These are phyloP conservation scores for Mustelus asterias DNA, from an alignment of 2,113 vertebrate genomes.

Conservation along the genomic window DNA sequence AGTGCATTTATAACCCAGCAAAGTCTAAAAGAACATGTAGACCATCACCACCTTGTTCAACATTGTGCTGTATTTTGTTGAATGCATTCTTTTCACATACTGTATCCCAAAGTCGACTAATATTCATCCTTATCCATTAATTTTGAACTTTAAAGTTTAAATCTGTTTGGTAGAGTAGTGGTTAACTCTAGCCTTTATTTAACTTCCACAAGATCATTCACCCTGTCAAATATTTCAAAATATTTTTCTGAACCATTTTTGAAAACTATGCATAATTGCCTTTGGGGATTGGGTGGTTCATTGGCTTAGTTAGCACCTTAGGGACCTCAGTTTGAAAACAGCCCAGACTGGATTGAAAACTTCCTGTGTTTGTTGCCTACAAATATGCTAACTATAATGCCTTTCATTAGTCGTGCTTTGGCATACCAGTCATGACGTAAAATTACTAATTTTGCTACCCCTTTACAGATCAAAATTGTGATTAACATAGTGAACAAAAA, in stretches of 20 bases:
- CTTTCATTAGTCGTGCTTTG: neutral
- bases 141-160: neutral
- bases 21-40: neutral
- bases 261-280: too few species aligned
- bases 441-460: neutral
- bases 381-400: neutral
- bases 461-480: neutral
- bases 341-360: neutral
- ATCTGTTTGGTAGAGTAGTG: neutral
- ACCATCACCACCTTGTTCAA: neutral
- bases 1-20: neutral
- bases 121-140: neutral
- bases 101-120: neutral
- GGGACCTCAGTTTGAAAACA: neutral
- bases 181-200: neutral
- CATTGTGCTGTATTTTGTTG: neutral
- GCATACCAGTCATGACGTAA: neutral
- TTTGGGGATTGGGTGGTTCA: slow-evolving; percentile 6
- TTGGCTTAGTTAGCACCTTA: neutral
- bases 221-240: neutral
- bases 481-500: neutral
- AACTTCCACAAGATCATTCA: neutral
- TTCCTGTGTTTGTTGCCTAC: neutral
- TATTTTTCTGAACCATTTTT: neutral
- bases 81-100: neutral